phyloP scores from a whole-genome alignment of 2,888 invertebrate genomes.

The Rhagium mordax region DNA sequence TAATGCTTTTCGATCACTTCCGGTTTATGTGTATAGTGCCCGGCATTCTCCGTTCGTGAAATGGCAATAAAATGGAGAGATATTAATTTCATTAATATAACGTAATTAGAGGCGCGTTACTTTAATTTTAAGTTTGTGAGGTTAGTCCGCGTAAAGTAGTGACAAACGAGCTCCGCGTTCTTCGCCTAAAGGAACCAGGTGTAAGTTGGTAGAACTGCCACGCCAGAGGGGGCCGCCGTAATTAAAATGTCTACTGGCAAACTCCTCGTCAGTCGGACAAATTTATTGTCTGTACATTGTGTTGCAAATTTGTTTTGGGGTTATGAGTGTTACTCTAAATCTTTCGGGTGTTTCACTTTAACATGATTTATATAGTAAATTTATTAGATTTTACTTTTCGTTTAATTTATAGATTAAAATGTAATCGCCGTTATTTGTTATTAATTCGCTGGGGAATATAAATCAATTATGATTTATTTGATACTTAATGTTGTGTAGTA shows the following conservation, averaged over 20 bases:
- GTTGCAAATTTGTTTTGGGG: slow-evolving; percentile 67
- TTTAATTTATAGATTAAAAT: slow-evolving; percentile 39
- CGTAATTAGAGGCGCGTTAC: slow-evolving; percentile 60
- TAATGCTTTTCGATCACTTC: no score
- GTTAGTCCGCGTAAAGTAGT: slow-evolving; percentile 53
- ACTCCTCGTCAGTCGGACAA: slow-evolving; percentile 66
- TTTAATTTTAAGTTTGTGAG: slow-evolving; percentile 54
- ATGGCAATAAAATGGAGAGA: slow-evolving; percentile 47
- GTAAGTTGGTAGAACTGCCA: slow-evolving; percentile 55
- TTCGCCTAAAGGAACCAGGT: slow-evolving; percentile 57
- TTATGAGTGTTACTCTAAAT: slow-evolving; percentile 62
- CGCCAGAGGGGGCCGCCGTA: slow-evolving; percentile 61
- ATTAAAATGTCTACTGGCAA: slow-evolving; percentile 69
- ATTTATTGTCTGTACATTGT: slow-evolving; percentile 67
- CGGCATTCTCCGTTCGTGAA: slow-evolving; percentile 30
- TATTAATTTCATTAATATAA: slow-evolving; percentile 59
- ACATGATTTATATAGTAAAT: slow-evolving; percentile 37
- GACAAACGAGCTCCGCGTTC: slow-evolving; percentile 51
- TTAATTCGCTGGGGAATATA: slow-evolving; percentile 37
- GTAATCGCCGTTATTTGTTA: slow-evolving; percentile 36
- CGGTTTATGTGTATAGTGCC: no score
- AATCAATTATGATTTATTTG: slow-evolving; percentile 36
- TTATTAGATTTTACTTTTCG: slow-evolving; percentile 39
- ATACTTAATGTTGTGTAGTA: slow-evolving; percentile 35
- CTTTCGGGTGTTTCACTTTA: slow-evolving; percentile 61